These are phyloP conservation scores for Novumbra hubbsi DNA, from an alignment of 2,797 vertebrate species.

Conservation along the genomic window DNA sequence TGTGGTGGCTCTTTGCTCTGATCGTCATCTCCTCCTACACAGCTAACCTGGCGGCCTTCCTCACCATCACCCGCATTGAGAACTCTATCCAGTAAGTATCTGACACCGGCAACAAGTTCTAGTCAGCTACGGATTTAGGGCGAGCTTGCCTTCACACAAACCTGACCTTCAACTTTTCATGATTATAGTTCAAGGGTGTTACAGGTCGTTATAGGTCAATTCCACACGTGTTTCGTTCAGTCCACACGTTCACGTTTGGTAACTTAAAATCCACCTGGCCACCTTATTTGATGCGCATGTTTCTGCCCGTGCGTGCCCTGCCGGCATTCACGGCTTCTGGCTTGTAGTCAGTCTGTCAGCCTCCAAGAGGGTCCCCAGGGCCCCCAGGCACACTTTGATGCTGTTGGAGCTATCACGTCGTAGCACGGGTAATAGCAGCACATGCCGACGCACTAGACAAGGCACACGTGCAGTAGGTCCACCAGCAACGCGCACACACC, in stretches of 20 bases:
- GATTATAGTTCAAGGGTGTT: too few species aligned
- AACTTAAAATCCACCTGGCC: not conserved
- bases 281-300: not conserved
- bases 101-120: not conserved
- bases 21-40: slow-evolving; percentile 99
- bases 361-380: not conserved
- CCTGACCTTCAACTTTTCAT: not conserved
- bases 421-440: not conserved
- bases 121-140: not conserved
- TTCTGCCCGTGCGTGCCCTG: too few species aligned
- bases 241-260: not conserved
- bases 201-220: too few species aligned
- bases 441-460: not conserved
- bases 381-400: not conserved
- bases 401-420: too few species aligned
- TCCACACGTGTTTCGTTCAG: not conserved
- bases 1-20: slow-evolving; percentile 98
- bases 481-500: not conserved
- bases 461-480: not conserved
- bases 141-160: not conserved
- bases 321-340: too few species aligned
- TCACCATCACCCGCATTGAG: slow-evolving; percentile 96
- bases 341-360: not conserved
- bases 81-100: slow-evolving; percentile 96
- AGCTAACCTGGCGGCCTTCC: slow-evolving; percentile 95